Evolutionary conservation across 1,140 invertebrate species (phyloP), one percentile per base, ranked within the genome.

Genomic region (Bombus fervidus): DNA sequence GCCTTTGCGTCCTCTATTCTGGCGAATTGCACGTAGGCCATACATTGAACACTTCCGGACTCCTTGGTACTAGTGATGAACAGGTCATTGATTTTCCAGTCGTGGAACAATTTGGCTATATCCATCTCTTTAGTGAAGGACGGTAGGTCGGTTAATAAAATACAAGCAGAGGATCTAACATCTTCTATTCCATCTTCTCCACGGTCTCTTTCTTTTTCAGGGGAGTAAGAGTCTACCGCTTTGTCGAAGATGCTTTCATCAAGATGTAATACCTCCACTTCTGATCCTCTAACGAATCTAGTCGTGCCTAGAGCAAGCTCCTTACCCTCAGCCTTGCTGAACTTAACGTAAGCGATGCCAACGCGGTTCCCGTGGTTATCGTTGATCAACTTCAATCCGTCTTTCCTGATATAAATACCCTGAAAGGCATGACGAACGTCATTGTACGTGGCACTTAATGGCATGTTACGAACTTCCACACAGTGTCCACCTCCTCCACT

Each of bases 381-480:
- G 91, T 97, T 98, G 15, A 98, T 97, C 88, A 99, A 96, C 94
- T 98, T 98, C 53, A 99, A 96, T 8, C 98, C 98, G 91, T 97
- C 97, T 85, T 97, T 97, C 18, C 97, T 96, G 64, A 99, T 98
- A 90, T 97, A 96, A 76, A 97, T 96, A 15, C 97, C 97, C 10
- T 96, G 96, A 92, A 99, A 99, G 85, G 98, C 97, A 77, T 97
- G 96, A 22, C 98, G 95, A 0, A 99, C 95, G 91, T 98, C 98
- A 37, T 96, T 96, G 91, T 98, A 98, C n/a, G 96, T 96, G 0
- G 97, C 96, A 83, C 96, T 96, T 31, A 96, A 93, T 2, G 96
- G 96, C 92, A 97, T 96, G 80, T 97, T 97, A 66, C 96, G 96
- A 0, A 98, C 95, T 87, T 97, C 96, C 18, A 98, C 96, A 90